Evolutionary conservation across 2,888 invertebrate species (phyloP), one percentile per base, ranked within the genome.

Genomic region (Ophion slaviceki): DNA sequence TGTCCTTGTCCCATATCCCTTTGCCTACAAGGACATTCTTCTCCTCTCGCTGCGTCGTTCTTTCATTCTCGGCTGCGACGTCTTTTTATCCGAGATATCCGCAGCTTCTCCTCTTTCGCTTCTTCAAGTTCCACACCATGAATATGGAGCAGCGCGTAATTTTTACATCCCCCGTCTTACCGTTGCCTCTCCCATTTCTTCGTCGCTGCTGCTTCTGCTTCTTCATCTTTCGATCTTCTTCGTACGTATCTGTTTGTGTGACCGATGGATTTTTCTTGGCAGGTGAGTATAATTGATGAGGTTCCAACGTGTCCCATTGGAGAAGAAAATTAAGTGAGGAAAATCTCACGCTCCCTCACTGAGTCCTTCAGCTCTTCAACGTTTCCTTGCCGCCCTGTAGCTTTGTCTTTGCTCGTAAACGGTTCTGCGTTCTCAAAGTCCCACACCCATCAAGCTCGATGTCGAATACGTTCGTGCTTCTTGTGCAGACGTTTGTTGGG

Each of bases 61-160:
- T 53, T 61, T 24, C 8, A 20, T 24, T 47, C 24, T 36, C 32
- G 66, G 62, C 24, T 14, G 24, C 11, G 28, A 24, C 64, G 8
- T 28, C 24, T 71, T 57, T 68, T 57, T 84, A 71, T 71, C 36
- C 61, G 20, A 20, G 57, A 40, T 28, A 72, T 75, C 20, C 74
- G 20, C 57, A 59, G 77, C 76, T 57, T 82, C 70, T 80, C 66
- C 77, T 87, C 87, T 88, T 87, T 89, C 88, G 87, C 87, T 89
- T 88, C 88, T 89, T 87, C 86, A 90, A 90, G 74, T 89, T 90
- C 80, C 82, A 32, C 61, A 79, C 83, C 87, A 91, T 92, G 92
- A 92, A 92, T 92, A 92, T 92, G 92, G 90, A 91, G 88, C 82
- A 84, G 87, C 89, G 88, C 88, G 88, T 89, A 87, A 89, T 88